Conservation (phyloP, 2,113 vertebrate genomes). For the Vombatus ursinus region DNA sequence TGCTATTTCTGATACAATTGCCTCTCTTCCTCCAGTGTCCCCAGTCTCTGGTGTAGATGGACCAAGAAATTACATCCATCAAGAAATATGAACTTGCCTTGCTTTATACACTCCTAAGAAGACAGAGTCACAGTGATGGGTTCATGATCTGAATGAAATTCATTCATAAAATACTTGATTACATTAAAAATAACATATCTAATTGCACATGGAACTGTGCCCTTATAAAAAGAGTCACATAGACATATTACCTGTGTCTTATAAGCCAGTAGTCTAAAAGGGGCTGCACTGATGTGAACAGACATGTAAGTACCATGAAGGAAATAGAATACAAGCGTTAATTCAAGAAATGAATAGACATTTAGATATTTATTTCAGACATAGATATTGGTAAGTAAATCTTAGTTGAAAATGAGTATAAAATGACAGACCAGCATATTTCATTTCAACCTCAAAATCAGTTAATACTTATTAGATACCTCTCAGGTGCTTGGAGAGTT, state of each 20-base stretch:
- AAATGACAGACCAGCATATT: not conserved
- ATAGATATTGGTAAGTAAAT: not conserved
- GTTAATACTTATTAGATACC: not conserved
- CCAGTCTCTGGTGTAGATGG: too few relatives aligned
- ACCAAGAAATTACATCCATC: too few relatives aligned
- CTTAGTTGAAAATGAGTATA: conserved; percentile 33
- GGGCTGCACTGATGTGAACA: not conserved
- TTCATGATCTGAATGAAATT: not conserved
- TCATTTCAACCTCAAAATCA: conserved; percentile 9
- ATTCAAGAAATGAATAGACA: conserved; percentile 6
- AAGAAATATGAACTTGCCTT: not conserved
- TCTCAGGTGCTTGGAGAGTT: not conserved
- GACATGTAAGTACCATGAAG: not conserved
- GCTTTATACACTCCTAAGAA: not conserved
- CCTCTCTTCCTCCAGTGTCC: too few relatives aligned
- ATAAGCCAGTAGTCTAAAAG: not conserved
- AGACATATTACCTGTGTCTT: not conserved
- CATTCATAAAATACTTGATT: not conserved
- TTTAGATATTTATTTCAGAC: not conserved
- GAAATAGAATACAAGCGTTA: conserved; percentile 1
- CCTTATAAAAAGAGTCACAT: not conserved
- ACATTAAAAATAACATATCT: not conserved
- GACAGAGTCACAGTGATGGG: not conserved
- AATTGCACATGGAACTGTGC: not conserved
- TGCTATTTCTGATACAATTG: not conserved